Percentiles rank a stretch among this genome's conserved stretches.
These are phyloP conservation scores for Strigops habroptila DNA, from an alignment of 2,113 vertebrate genomes.

Conservation along the genomic window DNA sequence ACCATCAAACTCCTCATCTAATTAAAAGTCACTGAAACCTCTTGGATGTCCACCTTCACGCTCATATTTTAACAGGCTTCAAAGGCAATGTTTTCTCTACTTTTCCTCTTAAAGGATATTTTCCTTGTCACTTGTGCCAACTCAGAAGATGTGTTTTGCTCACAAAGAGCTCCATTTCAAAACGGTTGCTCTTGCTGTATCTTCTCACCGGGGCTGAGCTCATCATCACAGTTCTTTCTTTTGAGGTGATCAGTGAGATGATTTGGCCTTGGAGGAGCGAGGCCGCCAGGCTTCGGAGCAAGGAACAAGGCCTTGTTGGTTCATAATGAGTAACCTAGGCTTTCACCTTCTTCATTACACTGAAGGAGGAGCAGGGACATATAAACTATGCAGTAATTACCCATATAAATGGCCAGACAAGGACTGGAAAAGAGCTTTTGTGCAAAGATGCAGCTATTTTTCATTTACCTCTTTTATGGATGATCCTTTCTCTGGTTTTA, in stretches of 20 bases:
- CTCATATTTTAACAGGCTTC: not conserved
- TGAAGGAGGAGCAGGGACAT: not conserved
- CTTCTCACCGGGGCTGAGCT: not conserved
- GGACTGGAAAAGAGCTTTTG: not conserved
- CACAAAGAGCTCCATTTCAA: not conserved
- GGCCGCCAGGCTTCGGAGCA: not conserved
- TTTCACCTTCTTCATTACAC: not conserved
- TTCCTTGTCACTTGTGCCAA: not conserved
- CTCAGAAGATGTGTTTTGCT: not conserved
- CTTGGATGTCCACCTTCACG: not conserved
- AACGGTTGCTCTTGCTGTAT: accelerated
- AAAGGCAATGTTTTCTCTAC: not conserved
- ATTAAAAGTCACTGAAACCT: not conserved
- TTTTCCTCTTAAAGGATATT: not conserved
- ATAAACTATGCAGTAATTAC: not conserved
- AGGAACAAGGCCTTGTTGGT: not conserved
- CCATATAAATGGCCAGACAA: not conserved
- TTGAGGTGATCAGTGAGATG: not conserved
- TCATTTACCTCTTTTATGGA: not conserved
- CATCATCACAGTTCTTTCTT: not conserved
- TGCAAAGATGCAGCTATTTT: not conserved
- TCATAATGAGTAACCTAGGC: not conserved
- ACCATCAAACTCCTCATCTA: not conserved
- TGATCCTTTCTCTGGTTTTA: not conserved
- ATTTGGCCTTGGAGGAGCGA: not conserved